phyloP scores from a whole-genome alignment of 2,113 vertebrate genomes.

The Pogona vitticeps region DNA sequence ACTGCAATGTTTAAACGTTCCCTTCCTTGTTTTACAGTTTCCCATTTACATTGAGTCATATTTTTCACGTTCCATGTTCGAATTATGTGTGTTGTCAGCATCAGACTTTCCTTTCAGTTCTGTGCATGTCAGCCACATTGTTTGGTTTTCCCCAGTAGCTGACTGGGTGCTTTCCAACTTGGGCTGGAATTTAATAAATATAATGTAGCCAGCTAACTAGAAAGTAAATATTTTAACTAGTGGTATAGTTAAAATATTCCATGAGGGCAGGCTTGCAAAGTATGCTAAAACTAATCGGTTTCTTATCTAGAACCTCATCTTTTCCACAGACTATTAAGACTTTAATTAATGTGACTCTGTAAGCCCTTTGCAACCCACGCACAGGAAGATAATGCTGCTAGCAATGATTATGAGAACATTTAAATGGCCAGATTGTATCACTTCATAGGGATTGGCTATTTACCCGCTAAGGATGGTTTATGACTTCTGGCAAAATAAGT shows the following conservation, averaged over 20 bases:
- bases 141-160: too few relatives aligned
- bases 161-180: too few relatives aligned
- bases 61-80: too few relatives aligned
- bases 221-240: background rate
- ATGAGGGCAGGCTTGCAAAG: background rate
- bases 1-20: too few relatives aligned
- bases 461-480: background rate
- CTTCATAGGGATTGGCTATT: background rate
- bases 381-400: slow-evolving; percentile 19
- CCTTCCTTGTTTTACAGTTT: too few relatives aligned
- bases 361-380: background rate
- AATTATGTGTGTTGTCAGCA: too few relatives aligned
- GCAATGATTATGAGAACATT: background rate
- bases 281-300: background rate
- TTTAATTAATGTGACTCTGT: slow-evolving; percentile 9
- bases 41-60: too few relatives aligned
- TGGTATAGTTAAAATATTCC: background rate
- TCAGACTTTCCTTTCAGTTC: too few relatives aligned
- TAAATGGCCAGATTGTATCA: background rate
- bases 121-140: too few relatives aligned
- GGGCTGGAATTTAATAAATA: background rate
- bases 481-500: background rate
- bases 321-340: slow-evolving; percentile 7
- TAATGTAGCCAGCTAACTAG: background rate
- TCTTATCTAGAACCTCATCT: slow-evolving; percentile 5